Conservation (phyloP, 2,113 vertebrate genomes). For the Cyanoderma ruficeps region DNA sequence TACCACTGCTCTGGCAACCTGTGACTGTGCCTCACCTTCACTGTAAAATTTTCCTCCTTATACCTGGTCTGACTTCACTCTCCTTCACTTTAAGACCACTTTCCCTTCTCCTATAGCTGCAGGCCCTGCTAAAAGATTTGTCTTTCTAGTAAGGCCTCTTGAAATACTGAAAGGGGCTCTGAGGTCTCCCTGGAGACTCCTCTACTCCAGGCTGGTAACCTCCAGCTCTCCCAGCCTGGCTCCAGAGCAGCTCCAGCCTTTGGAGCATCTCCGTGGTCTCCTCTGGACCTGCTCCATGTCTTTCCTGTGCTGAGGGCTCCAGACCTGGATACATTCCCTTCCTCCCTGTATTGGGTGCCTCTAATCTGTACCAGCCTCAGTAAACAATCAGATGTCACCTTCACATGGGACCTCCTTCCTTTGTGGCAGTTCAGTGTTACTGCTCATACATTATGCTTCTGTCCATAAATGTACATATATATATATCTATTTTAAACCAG, state of each 20-base stretch:
- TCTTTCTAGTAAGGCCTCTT: neutral
- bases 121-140: neutral
- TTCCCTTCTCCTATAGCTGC: neutral
- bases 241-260: neutral
- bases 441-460: neutral
- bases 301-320: neutral
- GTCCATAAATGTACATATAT: neutral
- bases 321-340: neutral
- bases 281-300: neutral
- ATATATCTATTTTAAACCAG: neutral
- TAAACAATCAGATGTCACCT: fast-evolving
- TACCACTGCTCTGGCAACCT: neutral
- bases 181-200: neutral
- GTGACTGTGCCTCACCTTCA: neutral
- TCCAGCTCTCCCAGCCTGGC: neutral
- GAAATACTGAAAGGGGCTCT: neutral
- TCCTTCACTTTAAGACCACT: neutral
- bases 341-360: neutral
- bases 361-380: neutral
- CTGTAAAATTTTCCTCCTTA: neutral
- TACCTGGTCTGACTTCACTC: neutral
- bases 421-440: neutral
- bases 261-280: neutral
- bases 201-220: neutral
- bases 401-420: neutral